phyloP scores from a whole-genome alignment of 2,113 vertebrate species.

The Oncorhynchus tshawytscha region DNA sequence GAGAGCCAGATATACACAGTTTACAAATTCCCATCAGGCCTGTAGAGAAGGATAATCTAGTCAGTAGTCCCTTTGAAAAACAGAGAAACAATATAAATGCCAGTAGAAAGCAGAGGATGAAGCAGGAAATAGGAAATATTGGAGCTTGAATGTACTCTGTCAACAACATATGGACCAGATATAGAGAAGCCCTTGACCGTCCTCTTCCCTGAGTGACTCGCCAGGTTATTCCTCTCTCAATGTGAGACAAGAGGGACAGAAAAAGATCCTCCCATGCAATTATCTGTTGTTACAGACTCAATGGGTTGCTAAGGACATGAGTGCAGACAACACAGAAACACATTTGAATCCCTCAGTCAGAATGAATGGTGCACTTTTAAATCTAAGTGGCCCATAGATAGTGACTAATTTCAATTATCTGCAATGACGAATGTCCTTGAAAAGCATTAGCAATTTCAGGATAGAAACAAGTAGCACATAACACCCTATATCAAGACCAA shows the following conservation, averaged over 20 bases:
- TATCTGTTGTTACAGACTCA: constrained; percentile 64
- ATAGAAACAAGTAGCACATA: not conserved
- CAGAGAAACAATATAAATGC: constrained; percentile 1
- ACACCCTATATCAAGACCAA: no score
- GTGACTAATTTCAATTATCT: constrained; percentile 29
- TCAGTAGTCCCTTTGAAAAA: constrained; percentile 22
- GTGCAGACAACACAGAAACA: constrained; percentile 49
- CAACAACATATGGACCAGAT: not conserved
- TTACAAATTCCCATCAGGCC: constrained; percentile 40
- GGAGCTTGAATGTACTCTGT: no score
- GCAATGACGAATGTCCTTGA: constrained; percentile 25
- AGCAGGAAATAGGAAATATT: not conserved
- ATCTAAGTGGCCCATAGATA: constrained; percentile 53
- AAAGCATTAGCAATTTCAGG: constrained; percentile 23
- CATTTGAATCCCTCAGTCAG: constrained; percentile 47
- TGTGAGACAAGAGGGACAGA: constrained; percentile 54
- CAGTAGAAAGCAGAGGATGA: not conserved
- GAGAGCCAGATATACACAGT: constrained; percentile 38
- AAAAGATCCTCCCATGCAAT: constrained; percentile 60
- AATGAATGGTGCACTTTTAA: constrained; percentile 36
- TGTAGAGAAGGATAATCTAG: constrained; percentile 25
- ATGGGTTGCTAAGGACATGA: constrained; percentile 64
- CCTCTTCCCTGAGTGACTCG: not conserved
- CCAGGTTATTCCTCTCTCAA: not conserved
- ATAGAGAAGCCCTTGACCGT: not conserved